phyloP scores from a whole-genome alignment of 2,797 vertebrate species.

The Fratercula arctica region DNA sequence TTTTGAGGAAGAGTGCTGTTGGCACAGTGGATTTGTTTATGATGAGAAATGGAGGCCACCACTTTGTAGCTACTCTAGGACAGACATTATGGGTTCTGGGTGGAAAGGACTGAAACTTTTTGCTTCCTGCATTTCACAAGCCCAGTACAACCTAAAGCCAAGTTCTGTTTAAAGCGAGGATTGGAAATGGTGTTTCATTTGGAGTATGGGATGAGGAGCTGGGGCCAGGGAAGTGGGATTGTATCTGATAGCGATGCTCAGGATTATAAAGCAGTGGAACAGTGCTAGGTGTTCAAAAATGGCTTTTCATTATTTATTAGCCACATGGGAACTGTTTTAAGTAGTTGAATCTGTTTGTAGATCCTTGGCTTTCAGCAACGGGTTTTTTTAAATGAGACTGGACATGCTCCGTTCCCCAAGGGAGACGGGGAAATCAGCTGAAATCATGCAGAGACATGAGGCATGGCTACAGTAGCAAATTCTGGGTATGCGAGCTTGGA shows the following conservation, averaged over 20 bases:
- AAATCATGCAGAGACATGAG: constrained; percentile 33
- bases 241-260: neutral
- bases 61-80: neutral
- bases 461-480: neutral
- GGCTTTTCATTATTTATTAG: neutral
- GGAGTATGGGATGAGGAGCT: neutral
- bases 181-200: neutral
- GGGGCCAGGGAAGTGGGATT: neutral
- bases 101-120: neutral
- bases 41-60: neutral
- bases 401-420: neutral
- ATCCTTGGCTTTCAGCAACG: neutral
- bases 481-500: neutral
- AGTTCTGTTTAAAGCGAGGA: neutral
- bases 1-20: neutral
- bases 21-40: neutral
- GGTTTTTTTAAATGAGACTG: neutral
- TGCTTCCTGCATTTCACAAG: neutral
- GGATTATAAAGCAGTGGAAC: neutral
- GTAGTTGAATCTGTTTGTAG: neutral
- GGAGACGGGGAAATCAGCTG: neutral
- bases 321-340: neutral
- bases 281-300: neutral
- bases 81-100: neutral
- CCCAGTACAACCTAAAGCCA: neutral